A percentile compares a stretch with the other conserved stretches of the same genome.
Conservation (phyloP, 2,113 vertebrate genomes). For the Eurystomus gularis region DNA sequence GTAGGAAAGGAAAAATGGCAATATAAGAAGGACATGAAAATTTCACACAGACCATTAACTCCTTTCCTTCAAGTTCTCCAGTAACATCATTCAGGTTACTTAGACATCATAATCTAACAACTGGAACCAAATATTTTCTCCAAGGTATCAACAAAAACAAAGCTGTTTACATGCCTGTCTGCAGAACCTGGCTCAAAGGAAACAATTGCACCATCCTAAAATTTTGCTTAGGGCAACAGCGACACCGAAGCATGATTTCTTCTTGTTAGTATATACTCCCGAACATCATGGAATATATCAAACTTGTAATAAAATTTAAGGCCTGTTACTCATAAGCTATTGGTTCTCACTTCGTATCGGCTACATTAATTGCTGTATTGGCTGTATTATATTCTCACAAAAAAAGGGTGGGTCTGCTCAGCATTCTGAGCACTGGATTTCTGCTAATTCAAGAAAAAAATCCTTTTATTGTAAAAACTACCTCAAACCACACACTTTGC, state of each 20-base stretch:
- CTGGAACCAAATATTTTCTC: background rate
- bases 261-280: background rate
- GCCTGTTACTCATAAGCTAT: background rate
- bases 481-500: background rate
- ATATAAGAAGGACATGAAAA: rapidly evolving
- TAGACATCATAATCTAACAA: background rate
- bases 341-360: background rate
- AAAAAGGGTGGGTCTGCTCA: background rate
- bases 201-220: background rate
- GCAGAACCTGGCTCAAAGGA: background rate
- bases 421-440: background rate
- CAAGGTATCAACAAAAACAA: background rate
- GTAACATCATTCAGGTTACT: background rate
- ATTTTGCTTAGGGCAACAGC: background rate
- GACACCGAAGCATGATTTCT: background rate
- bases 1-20: background rate
- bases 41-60: background rate
- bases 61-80: background rate
- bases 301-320: background rate
- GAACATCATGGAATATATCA: background rate
- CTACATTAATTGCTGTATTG: background rate
- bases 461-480: background rate
- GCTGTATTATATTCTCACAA: background rate
- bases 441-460: background rate
- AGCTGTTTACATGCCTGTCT: background rate